Evolutionary conservation across 1,140 invertebrate species (phyloP).

Genomic region (Pseudachorutes palmiensis): DNA sequence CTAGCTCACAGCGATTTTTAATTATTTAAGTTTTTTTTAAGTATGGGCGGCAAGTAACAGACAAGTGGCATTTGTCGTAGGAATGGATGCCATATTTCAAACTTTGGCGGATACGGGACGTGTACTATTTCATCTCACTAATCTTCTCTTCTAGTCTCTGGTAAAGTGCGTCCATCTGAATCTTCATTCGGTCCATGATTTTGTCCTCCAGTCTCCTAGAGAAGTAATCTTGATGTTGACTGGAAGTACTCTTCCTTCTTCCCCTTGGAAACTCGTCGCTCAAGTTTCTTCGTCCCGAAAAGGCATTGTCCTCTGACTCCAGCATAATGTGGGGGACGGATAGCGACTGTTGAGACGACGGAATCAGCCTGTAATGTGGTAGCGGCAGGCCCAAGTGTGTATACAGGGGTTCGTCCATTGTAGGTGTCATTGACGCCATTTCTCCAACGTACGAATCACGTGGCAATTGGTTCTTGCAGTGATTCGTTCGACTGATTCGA

Average conservation of each 20-base stretch:
- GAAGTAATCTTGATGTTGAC: slow-evolving; percentile 16
- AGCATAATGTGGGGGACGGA: neutral
- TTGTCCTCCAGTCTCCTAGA: slow-evolving; percentile 33
- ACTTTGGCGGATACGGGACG: neutral
- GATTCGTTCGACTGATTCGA: slow-evolving; percentile 22
- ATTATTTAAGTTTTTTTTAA: no score
- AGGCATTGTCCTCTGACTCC: neutral
- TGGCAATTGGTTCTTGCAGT: slow-evolving; percentile 16
- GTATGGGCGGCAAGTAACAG: no score
- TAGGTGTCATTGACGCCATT: neutral
- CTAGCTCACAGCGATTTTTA: no score
- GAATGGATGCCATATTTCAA: neutral
- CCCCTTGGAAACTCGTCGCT: neutral
- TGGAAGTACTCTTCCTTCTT: slow-evolving; percentile 10
- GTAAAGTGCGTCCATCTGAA: slow-evolving; percentile 36
- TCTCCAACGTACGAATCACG: neutral
- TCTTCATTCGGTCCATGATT: slow-evolving; percentile 38
- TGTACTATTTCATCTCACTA: slow-evolving; percentile 17
- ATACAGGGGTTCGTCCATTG: neutral
- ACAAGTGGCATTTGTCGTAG: neutral
- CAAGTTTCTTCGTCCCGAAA: neutral
- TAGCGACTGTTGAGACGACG: neutral
- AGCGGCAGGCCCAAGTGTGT: neutral
- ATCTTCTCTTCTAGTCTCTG: slow-evolving; percentile 34
- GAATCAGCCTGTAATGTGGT: neutral